Percentiles rank a stretch among this genome's conserved stretches.
These are phyloP conservation scores for Aleadryas rufinucha DNA, from an alignment of 2,113 vertebrate species.

Conservation along the genomic window DNA sequence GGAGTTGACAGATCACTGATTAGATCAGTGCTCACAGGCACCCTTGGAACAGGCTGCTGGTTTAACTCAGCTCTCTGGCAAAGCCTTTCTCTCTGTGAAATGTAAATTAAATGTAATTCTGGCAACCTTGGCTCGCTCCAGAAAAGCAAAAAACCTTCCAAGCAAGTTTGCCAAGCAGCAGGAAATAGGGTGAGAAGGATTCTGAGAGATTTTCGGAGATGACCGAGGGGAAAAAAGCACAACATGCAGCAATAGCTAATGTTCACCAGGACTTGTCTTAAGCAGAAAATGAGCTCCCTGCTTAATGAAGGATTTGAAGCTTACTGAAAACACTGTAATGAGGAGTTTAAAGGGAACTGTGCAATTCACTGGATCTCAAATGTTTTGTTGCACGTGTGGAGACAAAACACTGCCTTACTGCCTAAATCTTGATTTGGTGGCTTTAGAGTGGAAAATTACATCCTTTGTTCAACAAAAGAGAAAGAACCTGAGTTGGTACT, in stretches of 20 bases:
- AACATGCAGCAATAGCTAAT: not conserved
- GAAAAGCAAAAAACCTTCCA: not conserved
- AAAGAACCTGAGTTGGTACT: not conserved
- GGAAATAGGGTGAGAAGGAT: not conserved
- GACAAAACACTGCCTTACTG: not conserved
- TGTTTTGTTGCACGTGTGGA: not conserved
- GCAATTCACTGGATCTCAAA: not conserved
- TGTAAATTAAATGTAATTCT: conserved; percentile 31
- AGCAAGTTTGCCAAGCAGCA: not conserved
- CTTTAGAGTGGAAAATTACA: not conserved
- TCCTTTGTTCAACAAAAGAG: not conserved
- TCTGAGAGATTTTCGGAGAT: not conserved
- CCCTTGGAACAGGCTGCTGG: not conserved
- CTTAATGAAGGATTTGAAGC: conserved; percentile 11
- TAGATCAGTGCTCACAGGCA: conserved; percentile 19
- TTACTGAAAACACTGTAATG: not conserved
- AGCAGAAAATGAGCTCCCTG: conserved; percentile 10
- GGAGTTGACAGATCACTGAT: conserved; percentile 1
- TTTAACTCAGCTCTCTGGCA: conserved; percentile 2
- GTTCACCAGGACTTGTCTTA: not conserved
- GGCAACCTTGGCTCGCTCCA: not conserved
- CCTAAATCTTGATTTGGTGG: not conserved
- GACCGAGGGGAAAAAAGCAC: not conserved
- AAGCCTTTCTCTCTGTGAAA: not conserved
- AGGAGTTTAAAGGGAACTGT: not conserved